Conservation (phyloP, 2,888 invertebrate species). For the Phymatocera aterrima region DNA sequence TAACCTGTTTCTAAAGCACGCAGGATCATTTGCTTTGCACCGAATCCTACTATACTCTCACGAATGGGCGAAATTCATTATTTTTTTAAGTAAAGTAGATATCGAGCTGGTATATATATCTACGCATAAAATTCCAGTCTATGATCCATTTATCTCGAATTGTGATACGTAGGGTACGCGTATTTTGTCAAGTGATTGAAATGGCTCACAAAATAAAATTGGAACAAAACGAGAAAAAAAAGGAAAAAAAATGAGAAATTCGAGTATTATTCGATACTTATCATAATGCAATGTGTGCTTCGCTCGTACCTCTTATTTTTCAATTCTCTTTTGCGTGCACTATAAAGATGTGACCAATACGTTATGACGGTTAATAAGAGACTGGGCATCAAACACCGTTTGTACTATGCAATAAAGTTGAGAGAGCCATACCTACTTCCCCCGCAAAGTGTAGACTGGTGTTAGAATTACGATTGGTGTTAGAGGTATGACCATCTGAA, state of each 20-base stretch:
- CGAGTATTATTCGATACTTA: not conserved
- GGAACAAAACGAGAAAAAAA: too few species aligned
- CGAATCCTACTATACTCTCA: not conserved
- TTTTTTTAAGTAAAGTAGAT: too few species aligned
- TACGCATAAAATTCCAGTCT: too few species aligned
- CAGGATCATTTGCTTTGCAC: not conserved
- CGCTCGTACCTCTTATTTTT: too few species aligned
- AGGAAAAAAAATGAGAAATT: not conserved
- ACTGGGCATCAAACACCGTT: too few species aligned
- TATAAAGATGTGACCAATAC: constrained; percentile 18
- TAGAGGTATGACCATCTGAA: too few species aligned
- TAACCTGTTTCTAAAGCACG: not conserved
- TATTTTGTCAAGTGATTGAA: too few species aligned
- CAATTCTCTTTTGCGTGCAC: not conserved
- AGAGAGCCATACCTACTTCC: not conserved
- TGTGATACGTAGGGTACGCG: too few species aligned
- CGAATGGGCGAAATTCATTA: not conserved
- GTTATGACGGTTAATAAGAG: not conserved
- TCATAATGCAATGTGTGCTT: too few species aligned
- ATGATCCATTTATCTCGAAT: too few species aligned
- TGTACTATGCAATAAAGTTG: not conserved
- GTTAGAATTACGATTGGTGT: not conserved
- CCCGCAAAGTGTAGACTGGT: not conserved
- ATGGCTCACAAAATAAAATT: too few species aligned
- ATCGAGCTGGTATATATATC: too few species aligned